Conservation (phyloP, 2,888 invertebrate species). For the Phengaris alcon region DNA sequence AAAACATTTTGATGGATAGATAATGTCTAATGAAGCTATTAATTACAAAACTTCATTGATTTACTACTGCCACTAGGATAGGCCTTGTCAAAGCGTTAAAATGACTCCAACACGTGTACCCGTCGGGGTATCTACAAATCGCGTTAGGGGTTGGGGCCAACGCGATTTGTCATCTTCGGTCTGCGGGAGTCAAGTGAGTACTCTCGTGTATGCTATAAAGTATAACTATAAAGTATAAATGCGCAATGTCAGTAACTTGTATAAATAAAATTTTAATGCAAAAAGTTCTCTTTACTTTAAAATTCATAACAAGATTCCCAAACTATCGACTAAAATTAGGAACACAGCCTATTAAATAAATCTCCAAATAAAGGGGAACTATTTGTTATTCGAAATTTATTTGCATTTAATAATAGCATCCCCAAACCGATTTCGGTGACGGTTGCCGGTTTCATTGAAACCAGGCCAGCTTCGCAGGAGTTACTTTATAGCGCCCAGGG, state of each 20-base stretch:
- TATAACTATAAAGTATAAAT: background rate
- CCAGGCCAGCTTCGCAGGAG: no score
- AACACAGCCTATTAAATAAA: background rate
- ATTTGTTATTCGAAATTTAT: no score
- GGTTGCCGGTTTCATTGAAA: no score
- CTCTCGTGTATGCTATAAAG: no score
- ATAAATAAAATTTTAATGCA: background rate
- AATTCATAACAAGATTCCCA: no score
- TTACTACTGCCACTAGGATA: background rate
- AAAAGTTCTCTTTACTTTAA: background rate
- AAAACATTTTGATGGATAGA: slow-evolving; percentile 9
- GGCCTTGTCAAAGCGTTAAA: background rate
- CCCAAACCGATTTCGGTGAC: no score
- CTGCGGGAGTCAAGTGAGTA: background rate
- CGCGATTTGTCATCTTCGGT: background rate
- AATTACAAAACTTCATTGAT: background rate
- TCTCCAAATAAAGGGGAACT: background rate
- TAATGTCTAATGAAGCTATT: slow-evolving; percentile 23
- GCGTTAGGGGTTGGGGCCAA: background rate
- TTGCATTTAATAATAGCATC: no score
- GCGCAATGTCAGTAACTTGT: background rate
- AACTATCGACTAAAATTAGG: background rate
- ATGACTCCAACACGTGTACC: background rate
- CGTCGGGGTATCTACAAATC: no score
- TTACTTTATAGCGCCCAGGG: no score